Percentiles rank a stretch among this genome's conserved stretches.
These are phyloP conservation scores for Melinaea marsaeus DNA, from an alignment of 2,888 invertebrate genomes.

Conservation along the genomic window DNA sequence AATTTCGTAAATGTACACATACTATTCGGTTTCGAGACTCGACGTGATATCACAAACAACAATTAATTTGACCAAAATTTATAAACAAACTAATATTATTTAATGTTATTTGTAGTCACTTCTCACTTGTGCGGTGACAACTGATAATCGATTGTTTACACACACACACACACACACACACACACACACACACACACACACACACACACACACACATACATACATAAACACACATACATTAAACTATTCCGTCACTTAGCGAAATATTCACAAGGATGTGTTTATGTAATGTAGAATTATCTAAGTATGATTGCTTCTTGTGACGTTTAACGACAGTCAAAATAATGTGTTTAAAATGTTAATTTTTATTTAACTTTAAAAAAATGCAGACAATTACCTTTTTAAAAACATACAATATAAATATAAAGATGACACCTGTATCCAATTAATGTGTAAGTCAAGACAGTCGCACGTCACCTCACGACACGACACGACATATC, in stretches of 20 bases:
- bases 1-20: too few relatives aligned
- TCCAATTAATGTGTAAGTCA: slow-evolving; percentile 59
- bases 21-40: too few relatives aligned
- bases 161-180: slow-evolving; percentile 7
- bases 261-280: too few relatives aligned
- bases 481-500: slow-evolving; percentile 13
- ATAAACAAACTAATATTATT: not conserved
- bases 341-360: too few relatives aligned
- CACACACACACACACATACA: not conserved
- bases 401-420: too few relatives aligned
- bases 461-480: slow-evolving; percentile 49
- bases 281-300: too few relatives aligned
- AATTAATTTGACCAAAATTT: not conserved
- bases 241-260: not conserved
- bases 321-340: too few relatives aligned
- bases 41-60: not conserved
- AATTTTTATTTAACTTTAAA: too few relatives aligned
- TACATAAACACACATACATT: not conserved
- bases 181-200: not conserved
- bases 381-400: too few relatives aligned
- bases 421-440: slow-evolving; percentile 10
- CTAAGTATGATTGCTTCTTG: too few relatives aligned
- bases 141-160: slow-evolving; percentile 34
- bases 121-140: slow-evolving; percentile 20
- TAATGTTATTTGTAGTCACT: not conserved